Evolutionary conservation across 1,140 invertebrate species (phyloP).

Genomic region (Goniozus legneri): DNA sequence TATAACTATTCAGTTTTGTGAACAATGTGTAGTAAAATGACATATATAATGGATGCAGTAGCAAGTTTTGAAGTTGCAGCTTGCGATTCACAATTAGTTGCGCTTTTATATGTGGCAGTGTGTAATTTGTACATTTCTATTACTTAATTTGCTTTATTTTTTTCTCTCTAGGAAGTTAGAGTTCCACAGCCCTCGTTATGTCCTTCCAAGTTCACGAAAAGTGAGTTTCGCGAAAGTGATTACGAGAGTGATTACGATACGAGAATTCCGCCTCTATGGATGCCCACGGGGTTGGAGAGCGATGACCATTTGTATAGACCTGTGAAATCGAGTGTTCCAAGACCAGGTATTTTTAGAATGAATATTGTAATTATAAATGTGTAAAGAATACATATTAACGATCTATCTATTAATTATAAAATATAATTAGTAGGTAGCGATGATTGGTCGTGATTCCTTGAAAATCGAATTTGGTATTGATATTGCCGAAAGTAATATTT

Average conservation of each 20-base stretch:
- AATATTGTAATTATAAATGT: background rate
- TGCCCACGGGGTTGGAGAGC: slow-evolving; percentile 54
- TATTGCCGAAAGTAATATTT: too few species aligned
- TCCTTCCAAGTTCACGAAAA: slow-evolving; percentile 65
- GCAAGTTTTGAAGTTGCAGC: too few species aligned
- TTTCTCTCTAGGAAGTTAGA: slow-evolving; percentile 11
- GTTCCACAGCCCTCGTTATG: slow-evolving; percentile 47
- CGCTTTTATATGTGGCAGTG: too few species aligned
- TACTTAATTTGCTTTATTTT: too few species aligned
- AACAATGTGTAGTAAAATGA: too few species aligned
- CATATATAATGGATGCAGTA: too few species aligned
- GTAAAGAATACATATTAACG: slow-evolving; percentile 6
- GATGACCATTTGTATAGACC: slow-evolving; percentile 59
- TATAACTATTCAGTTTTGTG: too few species aligned
- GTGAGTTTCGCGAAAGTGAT: slow-evolving; percentile 68
- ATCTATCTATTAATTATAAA: background rate
- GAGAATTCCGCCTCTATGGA: slow-evolving; percentile 62
- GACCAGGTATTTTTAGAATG: slow-evolving; percentile 41
- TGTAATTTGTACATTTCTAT: too few species aligned
- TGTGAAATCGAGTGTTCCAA: slow-evolving; percentile 58
- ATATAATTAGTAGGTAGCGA: too few species aligned
- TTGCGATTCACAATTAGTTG: too few species aligned
- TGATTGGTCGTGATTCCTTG: too few species aligned
- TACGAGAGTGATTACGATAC: slow-evolving; percentile 73
- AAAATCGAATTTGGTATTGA: too few species aligned